These are phyloP conservation scores for Pongo pygmaeus DNA, from an alignment of 2,113 vertebrate species.

Conservation along the genomic window DNA sequence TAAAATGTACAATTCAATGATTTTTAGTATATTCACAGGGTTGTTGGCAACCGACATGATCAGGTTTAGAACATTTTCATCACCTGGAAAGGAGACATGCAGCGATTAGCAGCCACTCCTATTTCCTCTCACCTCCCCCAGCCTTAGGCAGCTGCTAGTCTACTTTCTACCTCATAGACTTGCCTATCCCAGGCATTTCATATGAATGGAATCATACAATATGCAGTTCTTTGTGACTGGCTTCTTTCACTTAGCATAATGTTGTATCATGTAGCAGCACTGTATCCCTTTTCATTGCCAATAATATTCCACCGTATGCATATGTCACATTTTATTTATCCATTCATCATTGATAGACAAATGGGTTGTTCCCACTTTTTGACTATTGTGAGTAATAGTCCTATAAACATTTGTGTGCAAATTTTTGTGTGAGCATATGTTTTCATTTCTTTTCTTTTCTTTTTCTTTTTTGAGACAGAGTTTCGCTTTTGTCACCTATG, in stretches of 20 bases:
- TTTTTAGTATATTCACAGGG: not conserved
- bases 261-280: not conserved
- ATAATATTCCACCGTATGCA: not conserved
- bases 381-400: not conserved
- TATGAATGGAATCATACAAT: not conserved
- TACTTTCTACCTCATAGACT: not conserved
- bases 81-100: not conserved
- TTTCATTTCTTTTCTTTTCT: not conserved
- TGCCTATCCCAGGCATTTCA: not conserved
- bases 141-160: not conserved
- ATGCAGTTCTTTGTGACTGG: not conserved
- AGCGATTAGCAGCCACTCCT: not conserved
- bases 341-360: not conserved
- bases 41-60: not conserved
- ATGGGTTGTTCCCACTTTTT: not conserved
- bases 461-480: too few species aligned
- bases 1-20: not conserved
- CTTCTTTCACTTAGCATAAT: not conserved
- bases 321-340: not conserved
- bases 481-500: too few species aligned
- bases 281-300: not conserved
- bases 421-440: not conserved
- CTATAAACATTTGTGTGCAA: not conserved
- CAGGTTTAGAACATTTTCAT: not conserved
- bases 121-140: not conserved